Conservation (phyloP, 2,113 vertebrate species). For the Uria aalge region DNA sequence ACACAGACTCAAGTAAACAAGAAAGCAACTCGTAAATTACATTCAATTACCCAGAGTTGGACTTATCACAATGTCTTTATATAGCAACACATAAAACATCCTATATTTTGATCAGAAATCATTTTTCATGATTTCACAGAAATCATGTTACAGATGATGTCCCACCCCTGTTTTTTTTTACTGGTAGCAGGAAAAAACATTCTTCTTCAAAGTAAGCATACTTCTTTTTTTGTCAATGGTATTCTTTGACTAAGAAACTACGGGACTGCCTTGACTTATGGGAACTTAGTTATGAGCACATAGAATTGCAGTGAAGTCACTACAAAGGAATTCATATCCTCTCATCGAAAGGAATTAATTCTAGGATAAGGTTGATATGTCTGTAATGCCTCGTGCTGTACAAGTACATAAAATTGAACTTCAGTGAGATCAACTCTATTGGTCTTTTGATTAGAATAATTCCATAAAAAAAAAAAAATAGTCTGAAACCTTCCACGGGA, state of each 20-base stretch:
- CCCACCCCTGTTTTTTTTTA: fast-evolving
- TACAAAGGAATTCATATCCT: background rate
- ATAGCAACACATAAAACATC: background rate
- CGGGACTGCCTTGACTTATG: background rate
- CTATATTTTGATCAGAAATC: background rate
- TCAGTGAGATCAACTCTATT: background rate
- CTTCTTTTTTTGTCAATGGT: background rate
- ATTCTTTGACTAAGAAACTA: background rate
- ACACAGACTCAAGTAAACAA: background rate
- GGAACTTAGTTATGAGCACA: background rate
- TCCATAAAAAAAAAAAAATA: background rate
- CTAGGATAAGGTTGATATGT: background rate
- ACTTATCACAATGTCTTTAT: background rate
- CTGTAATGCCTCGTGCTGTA: background rate
- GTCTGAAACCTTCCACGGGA: background rate
- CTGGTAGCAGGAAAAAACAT: background rate
- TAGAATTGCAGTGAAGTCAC: background rate
- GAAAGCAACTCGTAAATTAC: background rate
- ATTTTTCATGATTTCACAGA: background rate
- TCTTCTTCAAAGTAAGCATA: background rate
- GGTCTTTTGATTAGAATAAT: background rate
- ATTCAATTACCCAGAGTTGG: background rate
- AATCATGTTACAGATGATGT: background rate
- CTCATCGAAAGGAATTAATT: background rate
- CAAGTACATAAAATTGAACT: background rate